Base-by-base conservation (phyloP, 1,140 invertebrate genomes). In the Drosophila azteca region DNA sequence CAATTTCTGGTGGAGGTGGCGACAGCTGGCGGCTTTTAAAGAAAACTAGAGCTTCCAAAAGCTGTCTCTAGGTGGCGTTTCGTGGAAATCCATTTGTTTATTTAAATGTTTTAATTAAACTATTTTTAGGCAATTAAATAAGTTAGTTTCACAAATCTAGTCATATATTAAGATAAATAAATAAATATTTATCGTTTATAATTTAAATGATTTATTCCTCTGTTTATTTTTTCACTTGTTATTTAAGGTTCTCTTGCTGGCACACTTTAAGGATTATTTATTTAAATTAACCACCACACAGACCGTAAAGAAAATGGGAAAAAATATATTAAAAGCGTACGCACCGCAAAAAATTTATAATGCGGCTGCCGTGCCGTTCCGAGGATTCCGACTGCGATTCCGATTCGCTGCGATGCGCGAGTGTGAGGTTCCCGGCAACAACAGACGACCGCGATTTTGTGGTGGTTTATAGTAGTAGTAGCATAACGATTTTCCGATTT, bases 401-500 rank as follows among this genome's bases (percentile, higher is more conserved):
- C 41, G 51, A 69, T 41, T 20, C 31, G 17, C 29, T 75, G 68
- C 82, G 74, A 50, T 79, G 76, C 64, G 68, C 83, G 79, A 87
- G 83, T 88, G 71, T 87, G 84, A 79, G 79, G 71, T 78, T 62
- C 66, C 64, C 76, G 63, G 60, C 79, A 83, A 70, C 72, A 74
- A 77, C 74, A 77, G 72, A 77, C 85, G 71, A 88, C 88, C 88
- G 81, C 80, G 85, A 77, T 79, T 85, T 85, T 90, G 88, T 79
- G 88, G 88, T 84, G 83, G 78, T 68, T 60, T 84, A 85, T 85
- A 76, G 79, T 50, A 57, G 68, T 54, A 57, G 68, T 59, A 74
- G 72, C 70, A 84, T 79, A 84, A 81, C 84, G 88, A 90, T 90
- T 87, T 90, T 84, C 60, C 77, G 79, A 84, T 90, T 87, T 76